A percentile compares a stretch with the other conserved stretches of the same genome.
These are phyloP conservation scores for Chiloscyllium plagiosum DNA, from an alignment of 2,113 vertebrate genomes.

Conservation along the genomic window DNA sequence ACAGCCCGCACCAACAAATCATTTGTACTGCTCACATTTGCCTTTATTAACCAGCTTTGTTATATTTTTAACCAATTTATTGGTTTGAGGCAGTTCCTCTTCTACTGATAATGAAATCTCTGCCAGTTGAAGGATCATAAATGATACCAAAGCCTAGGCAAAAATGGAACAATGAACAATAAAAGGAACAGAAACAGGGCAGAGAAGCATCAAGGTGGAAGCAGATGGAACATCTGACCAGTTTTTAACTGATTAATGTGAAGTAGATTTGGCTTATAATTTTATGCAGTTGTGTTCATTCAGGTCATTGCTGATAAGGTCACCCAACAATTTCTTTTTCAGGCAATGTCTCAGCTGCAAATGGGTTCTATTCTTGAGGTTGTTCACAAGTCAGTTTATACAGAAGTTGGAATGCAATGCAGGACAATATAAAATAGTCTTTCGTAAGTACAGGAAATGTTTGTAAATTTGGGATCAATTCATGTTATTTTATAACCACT, in stretches of 20 bases:
- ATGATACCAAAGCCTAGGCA: slow-evolving; percentile 4
- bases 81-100: slow-evolving; percentile 30
- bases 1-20: neutral
- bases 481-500: neutral
- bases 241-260: neutral
- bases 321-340: neutral
- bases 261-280: neutral
- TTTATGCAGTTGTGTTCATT: neutral
- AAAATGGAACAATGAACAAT: slow-evolving; percentile 32
- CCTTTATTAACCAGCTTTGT: neutral
- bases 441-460: too few relatives aligned
- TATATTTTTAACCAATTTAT: slow-evolving; percentile 31
- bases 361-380: too few relatives aligned
- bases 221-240: slow-evolving; percentile 21
- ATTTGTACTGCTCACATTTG: neutral
- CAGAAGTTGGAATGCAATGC: too few relatives aligned
- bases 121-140: slow-evolving; percentile 33
- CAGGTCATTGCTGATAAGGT: neutral
- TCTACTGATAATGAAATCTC: slow-evolving; percentile 21
- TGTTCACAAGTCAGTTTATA: too few relatives aligned
- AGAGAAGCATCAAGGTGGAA: neutral
- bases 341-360: too few relatives aligned
- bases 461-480: too few relatives aligned
- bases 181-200: slow-evolving; percentile 30
- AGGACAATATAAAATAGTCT: too few relatives aligned